A percentile compares a stretch with the other conserved stretches of the same genome.
Evolutionary conservation across 53 echinoderm and acorn worm genomes (phyloP).

Genomic region (Crossaster papposus): DNA sequence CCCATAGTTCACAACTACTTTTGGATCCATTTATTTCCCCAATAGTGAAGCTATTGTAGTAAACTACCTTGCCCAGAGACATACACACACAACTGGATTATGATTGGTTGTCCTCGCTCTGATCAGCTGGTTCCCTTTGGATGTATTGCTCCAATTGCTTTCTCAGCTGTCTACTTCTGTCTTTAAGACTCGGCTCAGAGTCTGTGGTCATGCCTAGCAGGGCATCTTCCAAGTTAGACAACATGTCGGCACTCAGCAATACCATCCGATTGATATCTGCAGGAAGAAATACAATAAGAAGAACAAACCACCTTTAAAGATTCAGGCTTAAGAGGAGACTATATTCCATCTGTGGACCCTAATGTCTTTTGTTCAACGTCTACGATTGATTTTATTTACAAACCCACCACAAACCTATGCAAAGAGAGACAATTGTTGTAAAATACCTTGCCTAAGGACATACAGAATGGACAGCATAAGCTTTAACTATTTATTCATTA

Average conservation of each 20-base stretch:
- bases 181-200: slow-evolving; percentile 48
- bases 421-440: too few relatives aligned
- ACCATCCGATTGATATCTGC: slow-evolving; percentile 36
- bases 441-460: too few relatives aligned
- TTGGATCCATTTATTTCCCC: background rate
- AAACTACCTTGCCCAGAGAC: background rate
- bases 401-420: too few relatives aligned
- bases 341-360: too few relatives aligned
- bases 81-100: background rate
- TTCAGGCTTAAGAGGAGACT: too few relatives aligned
- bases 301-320: too few relatives aligned
- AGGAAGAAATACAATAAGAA: background rate
- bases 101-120: background rate
- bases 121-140: slow-evolving; percentile 1
- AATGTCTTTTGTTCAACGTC: too few relatives aligned
- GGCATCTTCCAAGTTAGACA: slow-evolving; percentile 39
- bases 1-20: too few relatives aligned
- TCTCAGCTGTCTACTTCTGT: slow-evolving; percentile 38
- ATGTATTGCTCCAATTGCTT: slow-evolving; percentile 46
- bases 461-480: too few relatives aligned
- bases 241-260: slow-evolving; percentile 45
- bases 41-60: background rate
- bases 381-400: too few relatives aligned
- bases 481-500: too few relatives aligned
- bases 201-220: slow-evolving; percentile 48